Percentiles rank a stretch among this genome's conserved stretches.
These are phyloP conservation scores for Prunella himalayana DNA, from an alignment of 2,113 vertebrate species.

Conservation along the genomic window DNA sequence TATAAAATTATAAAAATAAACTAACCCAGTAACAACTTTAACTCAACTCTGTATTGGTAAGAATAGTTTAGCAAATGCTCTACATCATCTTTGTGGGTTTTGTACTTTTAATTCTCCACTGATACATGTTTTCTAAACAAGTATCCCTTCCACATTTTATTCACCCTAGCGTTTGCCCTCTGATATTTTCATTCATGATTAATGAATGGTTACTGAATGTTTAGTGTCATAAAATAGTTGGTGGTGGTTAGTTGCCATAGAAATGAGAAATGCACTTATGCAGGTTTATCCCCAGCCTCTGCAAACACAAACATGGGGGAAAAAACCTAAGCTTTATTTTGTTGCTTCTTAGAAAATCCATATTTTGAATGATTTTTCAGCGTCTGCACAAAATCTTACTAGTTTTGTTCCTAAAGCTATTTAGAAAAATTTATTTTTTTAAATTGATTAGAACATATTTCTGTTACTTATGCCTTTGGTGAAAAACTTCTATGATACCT, in stretches of 20 bases:
- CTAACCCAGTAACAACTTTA: background rate
- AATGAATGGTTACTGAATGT: background rate
- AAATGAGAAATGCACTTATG: background rate
- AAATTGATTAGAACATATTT: background rate
- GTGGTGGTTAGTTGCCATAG: background rate
- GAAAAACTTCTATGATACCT: background rate
- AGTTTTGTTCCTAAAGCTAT: background rate
- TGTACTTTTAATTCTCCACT: background rate
- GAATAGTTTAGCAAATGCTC: background rate
- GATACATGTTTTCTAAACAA: background rate
- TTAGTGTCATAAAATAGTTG: background rate
- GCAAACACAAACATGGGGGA: background rate
- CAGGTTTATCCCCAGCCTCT: background rate
- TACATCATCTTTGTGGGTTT: background rate
- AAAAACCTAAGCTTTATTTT: background rate
- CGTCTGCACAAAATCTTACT: background rate
- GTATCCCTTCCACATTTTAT: background rate
- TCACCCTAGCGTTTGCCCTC: background rate
- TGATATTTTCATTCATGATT: background rate
- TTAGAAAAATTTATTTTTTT: background rate
- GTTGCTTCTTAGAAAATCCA: background rate
- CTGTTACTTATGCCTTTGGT: background rate
- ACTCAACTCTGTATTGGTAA: background rate
- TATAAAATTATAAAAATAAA: background rate
- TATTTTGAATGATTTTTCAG: background rate